These are phyloP conservation scores for Rugalucina vietnamica DNA, from an alignment of 2,888 invertebrate species.

Conservation along the genomic window DNA sequence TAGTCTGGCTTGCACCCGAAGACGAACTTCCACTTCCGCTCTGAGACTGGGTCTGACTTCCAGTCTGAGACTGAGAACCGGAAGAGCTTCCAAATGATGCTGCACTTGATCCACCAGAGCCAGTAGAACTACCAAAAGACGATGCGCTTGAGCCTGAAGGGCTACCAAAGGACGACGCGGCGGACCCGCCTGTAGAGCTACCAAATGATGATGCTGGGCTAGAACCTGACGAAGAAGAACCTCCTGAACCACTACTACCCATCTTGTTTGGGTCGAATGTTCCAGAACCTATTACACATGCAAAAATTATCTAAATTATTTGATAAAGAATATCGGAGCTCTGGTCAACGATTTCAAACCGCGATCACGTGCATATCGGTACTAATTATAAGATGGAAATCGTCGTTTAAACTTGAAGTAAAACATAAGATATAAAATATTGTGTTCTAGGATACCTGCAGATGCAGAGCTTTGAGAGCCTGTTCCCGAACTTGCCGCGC, in stretches of 20 bases:
- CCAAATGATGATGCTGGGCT: slow-evolving; percentile 27
- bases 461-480: not conserved
- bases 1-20: not conserved
- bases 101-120: slow-evolving; percentile 20
- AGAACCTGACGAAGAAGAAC: not conserved
- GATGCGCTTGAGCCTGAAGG: slow-evolving; percentile 8
- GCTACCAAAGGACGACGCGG: not conserved
- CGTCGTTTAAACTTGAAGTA: no score
- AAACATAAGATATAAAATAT: no score
- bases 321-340: no score
- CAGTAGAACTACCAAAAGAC: slow-evolving; percentile 31
- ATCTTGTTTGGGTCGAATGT: not conserved
- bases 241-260: not conserved
- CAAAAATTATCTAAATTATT: no score
- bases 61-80: slow-evolving; percentile 9
- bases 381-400: no score
- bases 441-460: no score
- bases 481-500: not conserved
- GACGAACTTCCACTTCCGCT: slow-evolving; percentile 7
- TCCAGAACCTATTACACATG: not conserved
- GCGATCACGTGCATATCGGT: no score
- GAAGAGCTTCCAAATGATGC: slow-evolving; percentile 33
- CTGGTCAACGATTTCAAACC: no score
- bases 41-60: slow-evolving; percentile 11
- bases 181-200: slow-evolving; percentile 15